Evolutionary conservation across 2,797 vertebrate genomes (phyloP).

Genomic region (Spheniscus humboldti): DNA sequence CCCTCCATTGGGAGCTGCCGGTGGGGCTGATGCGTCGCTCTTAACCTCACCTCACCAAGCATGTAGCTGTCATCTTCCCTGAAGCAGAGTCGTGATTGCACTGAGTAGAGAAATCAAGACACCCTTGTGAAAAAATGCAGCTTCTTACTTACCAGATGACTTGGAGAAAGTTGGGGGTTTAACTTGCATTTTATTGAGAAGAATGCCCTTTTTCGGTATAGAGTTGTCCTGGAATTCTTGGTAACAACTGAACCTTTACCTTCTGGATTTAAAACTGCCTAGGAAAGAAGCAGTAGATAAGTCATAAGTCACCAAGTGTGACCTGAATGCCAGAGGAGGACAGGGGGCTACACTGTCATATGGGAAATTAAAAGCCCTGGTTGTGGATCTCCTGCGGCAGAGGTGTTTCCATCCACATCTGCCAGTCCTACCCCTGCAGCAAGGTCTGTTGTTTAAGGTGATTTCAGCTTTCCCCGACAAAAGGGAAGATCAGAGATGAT

Average conservation of each 20-base stretch:
- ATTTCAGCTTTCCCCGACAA: background rate
- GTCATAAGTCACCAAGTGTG: background rate
- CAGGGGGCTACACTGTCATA: too few relatives aligned
- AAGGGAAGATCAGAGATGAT: background rate
- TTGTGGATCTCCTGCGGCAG: background rate
- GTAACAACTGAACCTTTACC: background rate
- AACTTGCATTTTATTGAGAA: background rate
- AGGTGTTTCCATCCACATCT: background rate
- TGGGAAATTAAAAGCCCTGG: background rate
- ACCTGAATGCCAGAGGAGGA: background rate
- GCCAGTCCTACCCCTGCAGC: background rate
- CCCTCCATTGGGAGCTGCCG: rapidly evolving
- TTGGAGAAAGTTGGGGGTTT: background rate
- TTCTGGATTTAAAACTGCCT: background rate
- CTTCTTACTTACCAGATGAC: background rate
- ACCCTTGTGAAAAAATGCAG: background rate
- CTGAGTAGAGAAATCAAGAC: background rate
- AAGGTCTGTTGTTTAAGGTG: background rate
- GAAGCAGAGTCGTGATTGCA: background rate
- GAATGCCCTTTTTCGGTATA: background rate
- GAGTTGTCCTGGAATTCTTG: background rate
- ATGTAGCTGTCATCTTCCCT: background rate
- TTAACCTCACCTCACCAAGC: background rate
- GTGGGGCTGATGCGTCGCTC: background rate
- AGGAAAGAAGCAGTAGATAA: background rate